Evolutionary conservation across 1,140 invertebrate species (phyloP).

Genomic region (Melipona quadrifasciata): DNA sequence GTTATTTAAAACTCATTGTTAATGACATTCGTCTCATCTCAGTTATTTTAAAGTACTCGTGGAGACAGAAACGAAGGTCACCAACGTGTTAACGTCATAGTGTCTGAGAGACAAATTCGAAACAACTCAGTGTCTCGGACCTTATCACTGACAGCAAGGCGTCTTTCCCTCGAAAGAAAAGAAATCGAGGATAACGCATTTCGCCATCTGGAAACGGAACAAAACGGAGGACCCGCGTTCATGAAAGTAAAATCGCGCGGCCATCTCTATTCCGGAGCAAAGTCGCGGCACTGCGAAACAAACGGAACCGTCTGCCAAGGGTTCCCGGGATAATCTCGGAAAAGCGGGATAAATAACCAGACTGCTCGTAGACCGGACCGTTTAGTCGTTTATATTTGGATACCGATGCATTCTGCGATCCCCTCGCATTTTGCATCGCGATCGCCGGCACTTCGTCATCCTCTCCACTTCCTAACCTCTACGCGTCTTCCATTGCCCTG

Average conservation of each 20-base stretch:
- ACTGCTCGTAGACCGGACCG: conserved; percentile 55
- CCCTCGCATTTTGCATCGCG: conserved; percentile 15
- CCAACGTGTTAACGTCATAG: too few species aligned
- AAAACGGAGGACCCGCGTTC: background rate
- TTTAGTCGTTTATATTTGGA: conserved; percentile 68
- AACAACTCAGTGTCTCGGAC: too few species aligned
- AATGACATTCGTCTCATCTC: too few species aligned
- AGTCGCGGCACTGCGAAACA: conserved; percentile 19
- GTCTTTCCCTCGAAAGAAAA: rapidly evolving
- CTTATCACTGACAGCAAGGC: background rate
- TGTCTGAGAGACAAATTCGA: too few species aligned
- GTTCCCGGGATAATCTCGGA: conserved; percentile 62
- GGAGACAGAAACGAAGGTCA: too few species aligned
- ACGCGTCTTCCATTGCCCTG: background rate
- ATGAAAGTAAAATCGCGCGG: background rate
- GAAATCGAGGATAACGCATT: background rate
- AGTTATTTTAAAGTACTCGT: too few species aligned
- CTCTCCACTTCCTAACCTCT: background rate
- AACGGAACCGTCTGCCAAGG: conserved; percentile 47
- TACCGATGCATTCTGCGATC: conserved; percentile 45
- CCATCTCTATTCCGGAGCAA: background rate
- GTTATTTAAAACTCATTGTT: too few species aligned
- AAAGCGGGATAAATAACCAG: conserved; percentile 67
- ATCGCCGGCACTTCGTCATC: background rate
- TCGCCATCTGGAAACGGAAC: background rate